Evolutionary conservation across 2,888 invertebrate species (phyloP), one percentile per base, ranked within the genome.

Genomic region (Oscheius sp.): DNA sequence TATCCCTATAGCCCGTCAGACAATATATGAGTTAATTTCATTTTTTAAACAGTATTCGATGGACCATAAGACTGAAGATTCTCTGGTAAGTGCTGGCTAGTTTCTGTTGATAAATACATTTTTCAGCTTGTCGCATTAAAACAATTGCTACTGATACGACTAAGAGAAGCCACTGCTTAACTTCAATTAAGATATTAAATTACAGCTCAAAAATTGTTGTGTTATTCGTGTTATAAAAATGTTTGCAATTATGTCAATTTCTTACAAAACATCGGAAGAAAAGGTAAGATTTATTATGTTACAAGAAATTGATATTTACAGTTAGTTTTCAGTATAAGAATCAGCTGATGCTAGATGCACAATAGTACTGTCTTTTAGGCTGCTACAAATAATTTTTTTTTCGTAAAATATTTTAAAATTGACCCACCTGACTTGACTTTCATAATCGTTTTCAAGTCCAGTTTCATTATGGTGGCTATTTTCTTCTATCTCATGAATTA

Each of bases 81-180:
- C 12, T 12, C 37, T 12, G 37, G 8, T 37, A 37, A 37, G 12
- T 10, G 12, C 12, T 6, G 12, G 6, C 6, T 37, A 37, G 6
- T 37, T 37, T 8, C 15, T 37, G 10, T 15, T 37, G 10, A 8
- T 12, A 15, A 37, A 15, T 12, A 37, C 37, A 15, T 12, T 58
- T 69, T n/a, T 23, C 65, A 73, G 73, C 66, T 73, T 20, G 70
- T 68, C 31, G 17, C 64, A 17, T 64, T 75, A 58, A 73, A 75
- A 48, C 73, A 73, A 53, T 71, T 75, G 68, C 70, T 75, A 3
- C 37, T 72, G 58, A 42, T 75, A 34, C 71, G 73, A 50, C 25
- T 75, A 23, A 64, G 71, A 6, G 70, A 75, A 20, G 69, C 73
- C 23, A 67, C 70, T n/a, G n/a, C n/a, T n/a, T n/a, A n/a, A n/a